A percentile compares a stretch with the other conserved stretches of the same genome.
Evolutionary conservation across 2,797 vertebrate genomes (phyloP).

Genomic region (Chelmon rostratus): DNA sequence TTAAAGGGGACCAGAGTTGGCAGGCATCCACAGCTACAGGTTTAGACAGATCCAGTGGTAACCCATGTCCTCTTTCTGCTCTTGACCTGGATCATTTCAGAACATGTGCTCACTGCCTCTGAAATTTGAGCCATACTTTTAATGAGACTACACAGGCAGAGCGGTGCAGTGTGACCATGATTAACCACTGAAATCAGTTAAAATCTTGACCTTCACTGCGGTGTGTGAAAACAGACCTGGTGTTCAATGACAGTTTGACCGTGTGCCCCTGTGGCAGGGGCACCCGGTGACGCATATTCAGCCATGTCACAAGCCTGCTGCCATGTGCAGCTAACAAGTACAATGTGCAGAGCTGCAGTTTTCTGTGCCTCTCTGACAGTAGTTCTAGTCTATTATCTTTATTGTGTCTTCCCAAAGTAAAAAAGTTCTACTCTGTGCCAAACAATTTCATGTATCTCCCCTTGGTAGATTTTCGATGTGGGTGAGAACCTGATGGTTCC

Average conservation of each 20-base stretch:
- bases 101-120: conserved; percentile 7
- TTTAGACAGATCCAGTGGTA: not conserved
- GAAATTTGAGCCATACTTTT: not conserved
- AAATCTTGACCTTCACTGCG: not conserved
- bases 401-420: not conserved
- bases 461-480: conserved; percentile 93
- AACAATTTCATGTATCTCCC: not conserved
- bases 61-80: not conserved
- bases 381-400: too few species aligned
- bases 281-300: not conserved
- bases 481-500: conserved; percentile 96
- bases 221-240: not conserved
- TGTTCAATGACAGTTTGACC: not conserved
- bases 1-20: not conserved
- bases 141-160: not conserved
- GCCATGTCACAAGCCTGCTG: not conserved
- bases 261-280: not conserved
- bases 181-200: not conserved
- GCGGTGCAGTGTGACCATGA: not conserved
- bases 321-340: not conserved
- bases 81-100: conserved; percentile 10
- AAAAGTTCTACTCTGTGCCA: not conserved
- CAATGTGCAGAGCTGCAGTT: not conserved
- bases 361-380: not conserved
- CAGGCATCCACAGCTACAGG: not conserved